phyloP scores from a whole-genome alignment of 2,888 invertebrate species.

The Noctuana brunneofusca region DNA sequence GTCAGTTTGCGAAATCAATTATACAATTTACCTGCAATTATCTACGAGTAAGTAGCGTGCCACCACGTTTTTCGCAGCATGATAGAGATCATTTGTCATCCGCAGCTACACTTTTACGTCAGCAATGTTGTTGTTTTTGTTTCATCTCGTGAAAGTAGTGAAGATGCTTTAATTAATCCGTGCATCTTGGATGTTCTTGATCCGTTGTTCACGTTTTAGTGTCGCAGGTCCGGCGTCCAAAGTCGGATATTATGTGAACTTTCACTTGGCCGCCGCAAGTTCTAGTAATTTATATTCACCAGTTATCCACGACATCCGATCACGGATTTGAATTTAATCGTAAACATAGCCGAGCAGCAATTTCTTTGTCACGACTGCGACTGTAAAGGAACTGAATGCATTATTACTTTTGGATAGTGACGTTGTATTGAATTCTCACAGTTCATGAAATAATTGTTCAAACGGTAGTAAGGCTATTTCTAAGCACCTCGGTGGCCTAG shows the following conservation, averaged over 20 bases:
- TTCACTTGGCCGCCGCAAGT: constrained; percentile 65
- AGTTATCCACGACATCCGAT: constrained; percentile 64
- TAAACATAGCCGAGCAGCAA: constrained; percentile 18
- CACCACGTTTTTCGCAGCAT: constrained; percentile 17
- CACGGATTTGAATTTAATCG: constrained; percentile 59
- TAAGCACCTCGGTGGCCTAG: constrained; percentile 34
- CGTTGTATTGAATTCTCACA: constrained; percentile 1
- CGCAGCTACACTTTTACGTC: constrained; percentile 10
- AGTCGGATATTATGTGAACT: constrained; percentile 60
- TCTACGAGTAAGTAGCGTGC: constrained; percentile 19
- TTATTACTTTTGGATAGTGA: constrained; percentile 18
- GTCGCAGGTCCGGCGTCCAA: constrained; percentile 57
- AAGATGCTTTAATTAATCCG: constrained; percentile 56
- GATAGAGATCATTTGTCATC: constrained; percentile 20
- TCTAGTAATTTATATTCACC: constrained; percentile 64
- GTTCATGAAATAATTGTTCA: constrained; percentile 1
- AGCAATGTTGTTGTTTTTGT: constrained; percentile 44
- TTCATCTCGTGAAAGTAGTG: constrained; percentile 59
- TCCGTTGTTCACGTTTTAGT: constrained; percentile 51
- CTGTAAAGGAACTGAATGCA: not conserved
- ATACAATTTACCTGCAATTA: constrained; percentile 17
- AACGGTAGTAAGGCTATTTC: constrained; percentile 11
- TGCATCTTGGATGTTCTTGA: constrained; percentile 48
- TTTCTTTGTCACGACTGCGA: constrained; percentile 29
- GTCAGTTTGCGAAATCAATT: constrained; percentile 17